Evolutionary conservation across 2,797 vertebrate species (phyloP).

Genomic region (Xyrichtys novacula): DNA sequence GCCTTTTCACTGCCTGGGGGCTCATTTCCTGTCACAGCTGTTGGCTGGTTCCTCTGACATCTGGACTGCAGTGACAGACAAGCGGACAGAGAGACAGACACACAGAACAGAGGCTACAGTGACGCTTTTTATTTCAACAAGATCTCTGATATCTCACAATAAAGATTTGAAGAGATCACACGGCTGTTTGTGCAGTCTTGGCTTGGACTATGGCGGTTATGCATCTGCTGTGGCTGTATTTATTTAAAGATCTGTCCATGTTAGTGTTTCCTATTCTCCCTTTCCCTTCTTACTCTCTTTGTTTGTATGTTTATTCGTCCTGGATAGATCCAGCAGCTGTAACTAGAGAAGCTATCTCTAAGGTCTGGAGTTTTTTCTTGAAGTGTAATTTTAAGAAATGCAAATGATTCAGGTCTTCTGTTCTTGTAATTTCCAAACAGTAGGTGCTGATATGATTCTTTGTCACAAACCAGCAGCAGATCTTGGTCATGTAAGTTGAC

Average conservation of each 20-base stretch:
- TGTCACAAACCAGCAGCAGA: too few relatives aligned
- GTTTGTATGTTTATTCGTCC: constrained; percentile 37
- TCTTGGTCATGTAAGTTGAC: too few relatives aligned
- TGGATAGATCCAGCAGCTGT: constrained; percentile 39
- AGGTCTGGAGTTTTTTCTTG: constrained; percentile 11
- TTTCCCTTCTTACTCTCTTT: constrained; percentile 19
- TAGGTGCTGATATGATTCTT: too few relatives aligned
- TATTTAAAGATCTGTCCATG: constrained; percentile 60
- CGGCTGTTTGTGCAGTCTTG: constrained; percentile 48
- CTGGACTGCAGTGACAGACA: constrained; percentile 73
- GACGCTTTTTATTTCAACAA: constrained; percentile 58
- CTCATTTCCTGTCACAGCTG: constrained; percentile 80
- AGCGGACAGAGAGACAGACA: constrained; percentile 34
- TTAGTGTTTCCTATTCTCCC: constrained; percentile 18
- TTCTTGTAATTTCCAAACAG: too few relatives aligned
- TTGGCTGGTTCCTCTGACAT: constrained; percentile 80
- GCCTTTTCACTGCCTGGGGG: constrained; percentile 74
- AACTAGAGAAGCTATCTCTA: constrained; percentile 13
- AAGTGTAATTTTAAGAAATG: not conserved
- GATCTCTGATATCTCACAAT: constrained; percentile 57
- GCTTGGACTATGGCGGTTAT: constrained; percentile 39
- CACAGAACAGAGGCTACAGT: constrained; percentile 57
- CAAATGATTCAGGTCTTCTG: too few relatives aligned
- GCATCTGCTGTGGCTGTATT: constrained; percentile 56
- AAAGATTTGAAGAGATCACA: constrained; percentile 56